Evolutionary conservation across 2,113 vertebrate species (phyloP), one percentile per base, ranked within the genome.

Genomic region (Andinoacara biseriatus): DNA sequence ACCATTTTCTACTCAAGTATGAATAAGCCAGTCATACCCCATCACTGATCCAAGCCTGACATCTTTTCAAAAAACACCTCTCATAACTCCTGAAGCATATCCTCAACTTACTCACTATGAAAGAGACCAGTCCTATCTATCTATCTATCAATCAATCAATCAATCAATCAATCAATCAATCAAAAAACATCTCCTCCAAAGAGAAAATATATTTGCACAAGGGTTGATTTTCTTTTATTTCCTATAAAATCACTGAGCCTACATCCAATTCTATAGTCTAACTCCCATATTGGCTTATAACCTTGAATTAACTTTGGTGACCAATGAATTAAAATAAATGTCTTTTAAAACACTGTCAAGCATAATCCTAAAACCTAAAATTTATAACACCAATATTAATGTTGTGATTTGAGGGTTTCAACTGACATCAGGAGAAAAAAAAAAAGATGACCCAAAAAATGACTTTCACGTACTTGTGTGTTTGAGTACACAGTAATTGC

Each of bases 51-150:
- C 38, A 10, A 76, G 74, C 35, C 76, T 63, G 79, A 57, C 52
- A 81, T 76, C 61, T 67, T 80, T 76, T 62, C 58, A 91, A 78
- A 31, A 63, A 83, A 69, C 74, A 76, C 46, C 54, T 31, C 77
- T 63, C 56, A 58, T 38, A 38, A 62, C 52, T 26, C 5, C 60
- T 63, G 49, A 79, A 29, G 78, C 35, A 35, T 78, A 57, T 58
- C 38, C 29, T 31, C 78, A 10, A 40, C 63, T 74, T 20, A 4
- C 52, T 81, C 54, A 57, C 52, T 15, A 2, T 6, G 24, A 61
- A 75, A 83, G 35, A 67, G 13, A 69, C 58, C 24, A 18, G 18
- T 22, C 60, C 31, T 14, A 62, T 81, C n/a, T n/a, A n/a, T n/a
- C n/a, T n/a, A n/a, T n/a, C n/a, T n/a, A n/a, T n/a, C 49, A 74